Evolutionary conservation across 30 jellyfish, hydroid and myxozoan genomes (phyloP).

Genomic region (Aurelia sp.): DNA sequence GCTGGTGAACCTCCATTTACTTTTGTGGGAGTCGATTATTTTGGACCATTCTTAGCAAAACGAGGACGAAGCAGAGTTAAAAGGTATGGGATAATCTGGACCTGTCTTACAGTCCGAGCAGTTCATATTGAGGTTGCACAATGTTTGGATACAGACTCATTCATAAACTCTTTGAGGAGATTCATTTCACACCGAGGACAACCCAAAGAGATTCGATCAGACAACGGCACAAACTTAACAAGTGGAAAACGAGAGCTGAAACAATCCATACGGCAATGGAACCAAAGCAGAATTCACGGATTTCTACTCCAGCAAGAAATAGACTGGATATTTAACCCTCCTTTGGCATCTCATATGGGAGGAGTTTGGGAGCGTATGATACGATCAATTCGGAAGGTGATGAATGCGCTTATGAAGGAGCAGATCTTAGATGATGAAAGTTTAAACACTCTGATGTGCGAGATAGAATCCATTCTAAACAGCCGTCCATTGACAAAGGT

Average conservation of each 20-base stretch:
- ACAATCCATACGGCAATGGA: constrained; percentile 40
- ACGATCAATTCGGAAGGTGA: constrained; percentile 36
- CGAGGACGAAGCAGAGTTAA: constrained; percentile 36
- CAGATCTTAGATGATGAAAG: constrained; percentile 68
- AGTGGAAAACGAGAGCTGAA: constrained; percentile 39
- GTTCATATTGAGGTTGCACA: constrained; percentile 60
- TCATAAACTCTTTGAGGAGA: constrained; percentile 46
- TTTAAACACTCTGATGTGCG: constrained; percentile 55
- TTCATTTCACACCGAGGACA: constrained; percentile 58
- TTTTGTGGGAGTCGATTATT: constrained; percentile 61
- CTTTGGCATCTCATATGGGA: constrained; percentile 62
- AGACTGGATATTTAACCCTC: constrained; percentile 69
- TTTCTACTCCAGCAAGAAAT: constrained; percentile 27
- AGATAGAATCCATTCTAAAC: constrained; percentile 53
- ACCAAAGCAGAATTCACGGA: constrained; percentile 26
- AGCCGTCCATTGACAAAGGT: constrained; percentile 63
- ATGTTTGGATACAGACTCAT: constrained; percentile 58
- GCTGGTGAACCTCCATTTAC: constrained; percentile 73
- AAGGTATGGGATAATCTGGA: constrained; percentile 61
- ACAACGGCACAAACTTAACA: constrained; percentile 46
- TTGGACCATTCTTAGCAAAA: constrained; percentile 71
- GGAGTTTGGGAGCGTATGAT: constrained; percentile 82
- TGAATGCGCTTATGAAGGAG: constrained; percentile 16
- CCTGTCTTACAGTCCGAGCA: constrained; percentile 66
- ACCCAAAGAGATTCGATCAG: constrained; percentile 32